A percentile compares a stretch with the other conserved stretches of the same genome.
Evolutionary conservation across 2,797 vertebrate genomes (phyloP).

Genomic region (Peromyscus attwateri): DNA sequence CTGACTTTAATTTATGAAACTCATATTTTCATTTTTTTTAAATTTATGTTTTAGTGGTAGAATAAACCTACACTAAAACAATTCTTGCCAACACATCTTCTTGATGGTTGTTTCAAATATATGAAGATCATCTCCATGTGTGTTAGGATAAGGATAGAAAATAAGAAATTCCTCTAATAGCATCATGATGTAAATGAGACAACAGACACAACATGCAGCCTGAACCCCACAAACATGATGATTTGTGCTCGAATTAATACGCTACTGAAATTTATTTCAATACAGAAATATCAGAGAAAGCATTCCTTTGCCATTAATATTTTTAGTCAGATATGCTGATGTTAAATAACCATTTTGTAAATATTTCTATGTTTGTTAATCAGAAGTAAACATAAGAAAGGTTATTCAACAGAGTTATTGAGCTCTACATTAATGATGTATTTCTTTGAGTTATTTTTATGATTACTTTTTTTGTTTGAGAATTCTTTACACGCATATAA

Average conservation of each 20-base stretch:
- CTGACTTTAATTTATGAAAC: not conserved
- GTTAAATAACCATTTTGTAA: constrained; percentile 7
- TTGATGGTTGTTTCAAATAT: not conserved
- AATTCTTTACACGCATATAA: not conserved
- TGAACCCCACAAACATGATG: not conserved
- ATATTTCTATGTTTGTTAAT: not conserved
- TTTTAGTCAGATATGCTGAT: not conserved
- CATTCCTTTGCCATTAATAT: not conserved
- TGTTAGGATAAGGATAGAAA: not conserved
- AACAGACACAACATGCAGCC: not conserved
- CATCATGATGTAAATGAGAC: not conserved
- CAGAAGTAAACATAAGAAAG: constrained; percentile 6
- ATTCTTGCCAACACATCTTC: not conserved
- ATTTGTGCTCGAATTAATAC: not conserved
- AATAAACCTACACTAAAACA: not conserved
- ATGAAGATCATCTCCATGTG: not conserved
- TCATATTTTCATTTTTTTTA: not conserved
- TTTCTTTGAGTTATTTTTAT: not conserved
- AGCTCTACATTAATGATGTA: not conserved
- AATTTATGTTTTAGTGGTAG: not conserved
- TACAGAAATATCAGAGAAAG: not conserved
- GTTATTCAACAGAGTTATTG: not conserved
- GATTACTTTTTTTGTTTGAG: not conserved
- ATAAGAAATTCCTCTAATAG: not conserved
- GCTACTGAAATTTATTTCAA: not conserved